These are phyloP conservation scores for Henicopernis longicauda DNA, from an alignment of 2,113 vertebrate species.

Conservation along the genomic window DNA sequence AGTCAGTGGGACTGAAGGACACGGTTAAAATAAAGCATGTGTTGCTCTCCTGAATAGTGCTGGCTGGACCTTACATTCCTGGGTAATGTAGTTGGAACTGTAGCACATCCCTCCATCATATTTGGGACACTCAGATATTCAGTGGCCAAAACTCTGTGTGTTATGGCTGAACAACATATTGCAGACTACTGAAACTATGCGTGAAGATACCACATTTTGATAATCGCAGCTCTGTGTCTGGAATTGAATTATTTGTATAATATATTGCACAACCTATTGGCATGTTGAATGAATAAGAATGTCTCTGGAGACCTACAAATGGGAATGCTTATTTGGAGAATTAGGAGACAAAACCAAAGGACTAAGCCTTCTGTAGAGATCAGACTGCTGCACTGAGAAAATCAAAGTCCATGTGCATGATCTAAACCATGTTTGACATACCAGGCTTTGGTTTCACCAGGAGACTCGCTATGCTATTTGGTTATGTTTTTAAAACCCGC, in stretches of 20 bases:
- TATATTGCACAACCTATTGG: not conserved
- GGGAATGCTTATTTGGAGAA: not conserved
- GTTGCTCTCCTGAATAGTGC: not conserved
- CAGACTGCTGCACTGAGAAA: not conserved
- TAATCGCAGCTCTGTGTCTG: not conserved
- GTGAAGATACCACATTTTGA: not conserved
- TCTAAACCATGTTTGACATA: slow-evolving; percentile 56
- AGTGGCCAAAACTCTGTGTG: not conserved
- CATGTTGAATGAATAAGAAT: not conserved
- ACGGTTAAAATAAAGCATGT: not conserved
- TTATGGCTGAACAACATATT: not conserved
- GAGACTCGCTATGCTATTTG: slow-evolving; percentile 25
- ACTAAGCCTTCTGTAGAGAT: not conserved
- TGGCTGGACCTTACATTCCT: not conserved
- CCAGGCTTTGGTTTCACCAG: slow-evolving; percentile 36
- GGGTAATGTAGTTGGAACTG: not conserved
- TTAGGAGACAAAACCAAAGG: not conserved
- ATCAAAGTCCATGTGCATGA: slow-evolving; percentile 3
- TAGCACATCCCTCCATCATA: not conserved
- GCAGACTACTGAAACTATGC: not conserved
- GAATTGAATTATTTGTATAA: not conserved
- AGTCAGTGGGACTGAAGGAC: not conserved
- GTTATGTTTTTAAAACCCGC: slow-evolving; percentile 31
- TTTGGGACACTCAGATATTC: not conserved
- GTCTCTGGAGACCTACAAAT: not conserved